These are phyloP conservation scores for Parazoanthus atlanticus DNA, from an alignment of 92 coral and sea anemone genomes.

Conservation along the genomic window DNA sequence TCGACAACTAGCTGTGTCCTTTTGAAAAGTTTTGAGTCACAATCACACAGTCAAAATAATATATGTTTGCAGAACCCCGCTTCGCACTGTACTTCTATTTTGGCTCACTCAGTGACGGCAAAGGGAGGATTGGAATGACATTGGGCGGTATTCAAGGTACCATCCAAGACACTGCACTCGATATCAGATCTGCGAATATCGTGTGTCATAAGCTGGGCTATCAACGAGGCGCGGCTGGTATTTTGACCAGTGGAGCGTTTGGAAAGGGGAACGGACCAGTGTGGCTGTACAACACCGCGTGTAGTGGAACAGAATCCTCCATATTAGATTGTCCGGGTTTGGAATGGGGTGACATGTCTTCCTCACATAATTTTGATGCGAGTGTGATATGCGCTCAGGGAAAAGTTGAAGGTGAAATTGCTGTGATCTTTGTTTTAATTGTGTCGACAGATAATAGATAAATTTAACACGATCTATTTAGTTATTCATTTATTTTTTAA, in stretches of 20 bases:
- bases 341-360: neutral
- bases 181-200: conserved; percentile 18
- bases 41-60: neutral
- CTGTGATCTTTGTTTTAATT: neutral
- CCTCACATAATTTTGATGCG: neutral
- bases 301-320: conserved; percentile 11
- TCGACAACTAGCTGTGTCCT: no score
- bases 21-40: neutral
- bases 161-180: conserved; percentile 23
- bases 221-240: conserved; percentile 1
- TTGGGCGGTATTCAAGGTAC: conserved; percentile 8
- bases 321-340: conserved; percentile 27
- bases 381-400: conserved; percentile 1
- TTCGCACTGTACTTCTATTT: neutral
- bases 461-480: no score
- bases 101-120: neutral
- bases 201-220: conserved; percentile 20
- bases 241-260: neutral
- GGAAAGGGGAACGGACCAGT: conserved; percentile 13
- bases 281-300: conserved; percentile 2
- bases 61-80: conserved; percentile 10
- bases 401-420: neutral
- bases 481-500: no score
- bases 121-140: neutral
- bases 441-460: neutral